Percentiles rank a stretch among this genome's conserved stretches.
Evolutionary conservation across 2,888 invertebrate genomes (phyloP).

Genomic region (Nemurella pictetii): DNA sequence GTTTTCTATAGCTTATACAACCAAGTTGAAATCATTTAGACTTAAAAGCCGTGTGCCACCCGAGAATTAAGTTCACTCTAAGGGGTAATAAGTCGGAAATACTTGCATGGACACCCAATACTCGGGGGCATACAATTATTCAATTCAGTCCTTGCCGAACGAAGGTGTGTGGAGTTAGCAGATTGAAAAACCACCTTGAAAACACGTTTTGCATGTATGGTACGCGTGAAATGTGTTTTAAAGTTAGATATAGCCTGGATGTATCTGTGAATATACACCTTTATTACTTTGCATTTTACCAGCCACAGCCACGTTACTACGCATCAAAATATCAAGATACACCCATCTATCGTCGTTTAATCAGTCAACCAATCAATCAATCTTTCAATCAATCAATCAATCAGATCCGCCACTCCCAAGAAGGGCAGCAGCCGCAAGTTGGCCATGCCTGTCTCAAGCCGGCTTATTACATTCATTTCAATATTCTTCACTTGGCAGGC

Average conservation of each 20-base stretch:
- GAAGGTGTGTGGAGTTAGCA: neutral
- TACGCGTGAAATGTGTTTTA: neutral
- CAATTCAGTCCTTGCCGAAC: neutral
- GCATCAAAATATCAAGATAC: neutral
- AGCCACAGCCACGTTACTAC: neutral
- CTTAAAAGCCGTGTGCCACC: no score
- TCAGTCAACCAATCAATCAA: neutral
- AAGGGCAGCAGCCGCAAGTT: neutral
- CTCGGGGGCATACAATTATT: neutral
- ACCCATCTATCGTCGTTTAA: neutral
- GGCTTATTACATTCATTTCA: neutral
- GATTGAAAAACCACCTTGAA: neutral
- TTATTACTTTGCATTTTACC: neutral
- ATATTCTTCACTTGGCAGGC: neutral
- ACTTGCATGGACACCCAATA: neutral
- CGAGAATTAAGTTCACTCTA: no score
- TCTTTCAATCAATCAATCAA: slow-evolving; percentile 8
- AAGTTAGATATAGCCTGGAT: neutral
- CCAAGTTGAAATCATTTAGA: no score
- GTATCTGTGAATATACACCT: neutral
- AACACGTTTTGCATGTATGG: neutral
- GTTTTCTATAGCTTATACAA: no score
- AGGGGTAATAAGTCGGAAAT: no score
- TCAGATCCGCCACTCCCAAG: neutral
- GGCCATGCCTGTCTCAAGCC: neutral